These are phyloP conservation scores for Enteromius argenteus DNA, from an alignment of 2,797 vertebrate species.

Conservation along the genomic window DNA sequence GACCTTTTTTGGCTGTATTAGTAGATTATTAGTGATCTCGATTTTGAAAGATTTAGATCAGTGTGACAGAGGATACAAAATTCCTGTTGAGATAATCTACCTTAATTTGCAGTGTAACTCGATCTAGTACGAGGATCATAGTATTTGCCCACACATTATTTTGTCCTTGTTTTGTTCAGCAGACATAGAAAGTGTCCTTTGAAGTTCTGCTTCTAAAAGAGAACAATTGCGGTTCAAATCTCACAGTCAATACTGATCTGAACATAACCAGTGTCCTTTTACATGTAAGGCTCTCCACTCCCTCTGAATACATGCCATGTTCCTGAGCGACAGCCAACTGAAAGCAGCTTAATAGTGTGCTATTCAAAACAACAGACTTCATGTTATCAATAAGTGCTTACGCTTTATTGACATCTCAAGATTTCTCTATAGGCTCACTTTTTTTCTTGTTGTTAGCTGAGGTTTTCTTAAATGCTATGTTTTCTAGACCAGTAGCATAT, in stretches of 20 bases:
- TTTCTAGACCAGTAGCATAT: slow-evolving; percentile 1
- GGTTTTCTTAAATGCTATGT: neutral
- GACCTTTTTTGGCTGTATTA: neutral
- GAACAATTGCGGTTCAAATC: slow-evolving; percentile 56
- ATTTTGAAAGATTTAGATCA: slow-evolving; percentile 3
- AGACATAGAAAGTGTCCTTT: slow-evolving; percentile 50
- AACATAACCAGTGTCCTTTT: slow-evolving; percentile 60
- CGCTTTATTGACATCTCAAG: neutral
- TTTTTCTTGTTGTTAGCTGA: neutral
- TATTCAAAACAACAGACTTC: neutral
- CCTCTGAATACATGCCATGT: slow-evolving; percentile 41
- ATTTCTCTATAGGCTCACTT: neutral
- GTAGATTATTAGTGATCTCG: neutral
- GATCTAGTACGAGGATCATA: slow-evolving; percentile 52
- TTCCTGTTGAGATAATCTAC: neutral
- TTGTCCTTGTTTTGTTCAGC: slow-evolving; percentile 48
- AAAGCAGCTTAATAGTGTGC: slow-evolving; percentile 1
- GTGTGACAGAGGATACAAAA: neutral
- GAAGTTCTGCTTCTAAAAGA: slow-evolving; percentile 55
- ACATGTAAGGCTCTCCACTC: slow-evolving; percentile 63
- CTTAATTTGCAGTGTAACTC: slow-evolving; percentile 56
- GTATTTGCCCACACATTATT: slow-evolving; percentile 48
- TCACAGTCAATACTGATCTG: slow-evolving; percentile 54
- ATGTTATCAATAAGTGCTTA: slow-evolving; percentile 1
- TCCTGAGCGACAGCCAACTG: slow-evolving; percentile 2